phyloP scores from a whole-genome alignment of 2,888 invertebrate genomes.

The Bembecia ichneumoniformis region DNA sequence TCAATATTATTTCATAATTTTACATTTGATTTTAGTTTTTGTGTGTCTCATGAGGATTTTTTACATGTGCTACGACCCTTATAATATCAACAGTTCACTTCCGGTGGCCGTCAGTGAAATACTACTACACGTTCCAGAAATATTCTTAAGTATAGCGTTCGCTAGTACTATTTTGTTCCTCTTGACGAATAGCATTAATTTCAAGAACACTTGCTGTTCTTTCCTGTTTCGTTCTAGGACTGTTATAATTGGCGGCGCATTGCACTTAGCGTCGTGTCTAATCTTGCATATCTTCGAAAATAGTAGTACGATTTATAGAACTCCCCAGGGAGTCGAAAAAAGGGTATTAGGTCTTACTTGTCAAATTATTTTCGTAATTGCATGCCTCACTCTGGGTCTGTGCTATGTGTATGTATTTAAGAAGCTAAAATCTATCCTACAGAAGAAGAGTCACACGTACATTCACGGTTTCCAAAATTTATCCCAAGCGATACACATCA shows the following conservation, averaged over 20 bases:
- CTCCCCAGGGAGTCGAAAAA: conserved; percentile 59
- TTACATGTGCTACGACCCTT: conserved; percentile 92
- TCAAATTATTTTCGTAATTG: conserved; percentile 88
- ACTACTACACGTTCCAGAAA: conserved; percentile 86
- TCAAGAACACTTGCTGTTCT: conserved; percentile 79
- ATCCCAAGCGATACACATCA: conserved; percentile 90
- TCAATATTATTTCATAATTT: conserved; percentile 88
- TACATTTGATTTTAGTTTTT: conserved; percentile 85
- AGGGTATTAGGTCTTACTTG: conserved; percentile 82
- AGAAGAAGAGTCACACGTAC: conserved; percentile 84
- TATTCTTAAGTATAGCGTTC: conserved; percentile 90
- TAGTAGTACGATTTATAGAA: conserved; percentile 62
- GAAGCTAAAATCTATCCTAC: conserved; percentile 80
- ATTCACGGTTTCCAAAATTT: conserved; percentile 85
- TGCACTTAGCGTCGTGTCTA: conserved; percentile 86
- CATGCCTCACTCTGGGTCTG: conserved; percentile 86
- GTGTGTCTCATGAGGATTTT: conserved; percentile 88
- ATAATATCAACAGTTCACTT: conserved; percentile 87
- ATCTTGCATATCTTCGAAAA: conserved; percentile 85
- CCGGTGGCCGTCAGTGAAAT: conserved; percentile 85
- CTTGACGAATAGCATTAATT: conserved; percentile 82
- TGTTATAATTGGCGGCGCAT: conserved; percentile 82
- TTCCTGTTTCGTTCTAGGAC: conserved; percentile 83
- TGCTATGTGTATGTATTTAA: conserved; percentile 89
- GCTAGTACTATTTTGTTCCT: conserved; percentile 89